Evolutionary conservation across 2,113 vertebrate species (phyloP), one percentile per base, ranked within the genome.

Genomic region (Petrocephalus zakoni): DNA sequence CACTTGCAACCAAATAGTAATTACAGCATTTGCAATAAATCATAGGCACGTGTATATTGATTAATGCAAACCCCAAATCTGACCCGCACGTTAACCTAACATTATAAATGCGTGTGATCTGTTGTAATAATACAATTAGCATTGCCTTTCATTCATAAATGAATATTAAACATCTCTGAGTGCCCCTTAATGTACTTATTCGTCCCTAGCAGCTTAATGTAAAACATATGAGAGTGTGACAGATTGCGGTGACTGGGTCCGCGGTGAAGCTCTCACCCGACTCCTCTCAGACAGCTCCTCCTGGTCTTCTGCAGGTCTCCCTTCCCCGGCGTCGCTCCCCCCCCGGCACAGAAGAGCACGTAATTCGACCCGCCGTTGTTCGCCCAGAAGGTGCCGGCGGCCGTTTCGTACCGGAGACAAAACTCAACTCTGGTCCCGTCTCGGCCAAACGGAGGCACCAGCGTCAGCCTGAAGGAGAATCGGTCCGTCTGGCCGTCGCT

Each of bases 281-380:
- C 94, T 0, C 93, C 89, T 93, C 97, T 99, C 90, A 99, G 95
- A 89, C 98, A 99, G 93, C 98, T 97, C 95, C 96, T 97, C 92
- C 96, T 97, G 89, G 93, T 93, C 93, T 88, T 97, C 37, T 94
- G 92, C 88, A 92, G 86, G 91, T 64, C 89, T 10, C 95, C 95
- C 81, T 94, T 94, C 88, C 91, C 90, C 90, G 93, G 95, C 52
- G 89, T 90, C 90, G 92, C 93, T 90, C 93, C 94, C 90, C 94
- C 98, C 94, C 96, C 96, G 91, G 96, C 95, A 92, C 96, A 99
- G 93, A 97, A 94, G 87, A 99, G 85, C 68, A 95, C 93, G 87
- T 98, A 99, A 95, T 99, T 99, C 92, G 94, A 93, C 15, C 95
- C 95, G 1, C 95, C 90, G 87, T 98, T 99, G 93, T 98, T 99